phyloP scores from a whole-genome alignment of 2,113 vertebrate genomes.

The Cephalopholis sonnerati region DNA sequence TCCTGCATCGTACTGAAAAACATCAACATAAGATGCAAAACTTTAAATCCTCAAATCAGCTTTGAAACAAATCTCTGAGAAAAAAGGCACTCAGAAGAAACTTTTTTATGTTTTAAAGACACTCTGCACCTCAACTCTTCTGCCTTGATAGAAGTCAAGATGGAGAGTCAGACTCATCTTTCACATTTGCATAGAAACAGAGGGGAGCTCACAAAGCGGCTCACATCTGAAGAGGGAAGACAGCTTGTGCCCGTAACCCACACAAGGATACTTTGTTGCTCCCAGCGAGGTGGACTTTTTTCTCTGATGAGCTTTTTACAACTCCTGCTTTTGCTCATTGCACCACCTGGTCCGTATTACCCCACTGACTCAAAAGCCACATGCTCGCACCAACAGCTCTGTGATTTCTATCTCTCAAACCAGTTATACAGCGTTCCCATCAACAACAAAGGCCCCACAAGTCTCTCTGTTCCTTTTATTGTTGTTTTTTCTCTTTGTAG shows the following conservation, averaged over 20 bases:
- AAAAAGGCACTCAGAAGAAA: background rate
- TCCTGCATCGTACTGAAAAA: slow-evolving; percentile 91
- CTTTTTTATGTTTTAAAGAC: background rate
- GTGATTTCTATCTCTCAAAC: slow-evolving; percentile 45
- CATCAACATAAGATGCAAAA: background rate
- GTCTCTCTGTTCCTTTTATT: slow-evolving; percentile 16
- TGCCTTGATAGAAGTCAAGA: slow-evolving; percentile 27
- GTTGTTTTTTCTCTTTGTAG: background rate
- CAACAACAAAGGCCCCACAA: slow-evolving; percentile 50
- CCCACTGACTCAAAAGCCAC: slow-evolving; percentile 68
- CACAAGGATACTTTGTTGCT: slow-evolving; percentile 75
- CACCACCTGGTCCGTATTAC: slow-evolving; percentile 82
- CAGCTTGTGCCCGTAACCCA: slow-evolving; percentile 49
- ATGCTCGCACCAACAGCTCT: slow-evolving; percentile 45
- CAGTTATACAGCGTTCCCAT: slow-evolving; percentile 16
- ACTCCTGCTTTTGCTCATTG: slow-evolving; percentile 69
- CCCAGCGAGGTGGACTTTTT: slow-evolving; percentile 66
- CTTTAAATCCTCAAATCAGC: background rate
- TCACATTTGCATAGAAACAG: slow-evolving; percentile 62
- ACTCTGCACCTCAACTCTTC: background rate
- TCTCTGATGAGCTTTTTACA: slow-evolving; percentile 83
- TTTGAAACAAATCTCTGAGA: background rate
- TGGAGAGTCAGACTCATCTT: slow-evolving; percentile 57
- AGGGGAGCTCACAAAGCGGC: slow-evolving; percentile 59
- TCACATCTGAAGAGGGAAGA: slow-evolving; percentile 46